phyloP scores from a whole-genome alignment of 2,113 vertebrate genomes.

The Passerina amoena region DNA sequence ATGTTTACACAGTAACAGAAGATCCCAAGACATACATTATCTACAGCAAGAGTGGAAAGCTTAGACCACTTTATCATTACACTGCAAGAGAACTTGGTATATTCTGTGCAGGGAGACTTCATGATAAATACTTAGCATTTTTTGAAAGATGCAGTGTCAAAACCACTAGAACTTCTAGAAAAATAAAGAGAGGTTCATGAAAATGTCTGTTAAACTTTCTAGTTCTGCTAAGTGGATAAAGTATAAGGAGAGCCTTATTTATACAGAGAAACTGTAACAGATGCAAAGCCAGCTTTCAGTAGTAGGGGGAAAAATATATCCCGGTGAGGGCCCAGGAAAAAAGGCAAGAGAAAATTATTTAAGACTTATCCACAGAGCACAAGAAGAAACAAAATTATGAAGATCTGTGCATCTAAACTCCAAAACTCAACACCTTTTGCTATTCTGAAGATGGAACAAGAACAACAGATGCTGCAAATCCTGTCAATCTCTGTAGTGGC shows the following conservation, averaged over 20 bases:
- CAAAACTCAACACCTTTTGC: background rate
- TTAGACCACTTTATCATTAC: background rate
- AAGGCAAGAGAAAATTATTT: background rate
- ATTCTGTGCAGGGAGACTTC: background rate
- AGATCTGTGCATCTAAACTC: background rate
- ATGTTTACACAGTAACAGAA: background rate
- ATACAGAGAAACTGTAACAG: background rate
- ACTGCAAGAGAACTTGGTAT: background rate
- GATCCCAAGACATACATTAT: background rate
- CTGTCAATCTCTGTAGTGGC: background rate
- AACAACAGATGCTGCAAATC: background rate
- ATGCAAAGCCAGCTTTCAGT: background rate
- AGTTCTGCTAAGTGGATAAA: background rate
- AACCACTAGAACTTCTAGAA: background rate
- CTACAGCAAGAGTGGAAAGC: background rate
- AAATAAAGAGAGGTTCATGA: background rate
- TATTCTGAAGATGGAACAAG: conserved; percentile 11
- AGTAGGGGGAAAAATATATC: fast-evolving
- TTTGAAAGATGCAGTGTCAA: background rate
- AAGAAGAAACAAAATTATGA: background rate
- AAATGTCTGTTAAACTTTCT: background rate
- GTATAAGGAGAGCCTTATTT: background rate
- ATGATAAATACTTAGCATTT: background rate
- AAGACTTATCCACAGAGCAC: background rate
- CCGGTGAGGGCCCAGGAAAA: background rate